Base-by-base conservation (phyloP, 2,113 vertebrate species). In the Pheucticus melanocephalus region DNA sequence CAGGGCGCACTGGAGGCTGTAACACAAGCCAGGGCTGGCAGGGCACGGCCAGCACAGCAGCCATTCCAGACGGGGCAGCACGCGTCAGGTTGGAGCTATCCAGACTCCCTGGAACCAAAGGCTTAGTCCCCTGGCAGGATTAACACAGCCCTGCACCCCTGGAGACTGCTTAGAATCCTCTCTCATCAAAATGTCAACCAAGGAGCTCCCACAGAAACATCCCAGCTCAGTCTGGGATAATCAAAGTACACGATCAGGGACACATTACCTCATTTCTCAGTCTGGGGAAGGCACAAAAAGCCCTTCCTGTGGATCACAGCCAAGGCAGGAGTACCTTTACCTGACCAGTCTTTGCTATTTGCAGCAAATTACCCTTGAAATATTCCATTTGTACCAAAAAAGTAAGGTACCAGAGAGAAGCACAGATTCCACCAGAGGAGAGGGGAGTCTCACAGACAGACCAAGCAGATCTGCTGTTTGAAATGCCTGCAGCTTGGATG, bases 81-180 rank as follows among this genome's bases (percentile, higher is more conserved):
- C 5, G 2, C 71, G 39, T 63, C 91, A 70, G 48, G 61, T 11
- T n/a, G 45, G 88, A 90, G 93, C 12, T 88, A 94, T 69, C 90
- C 79, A 94, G 88, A 95, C 90, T 85, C 79, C 44, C 90, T 94
- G 95, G 95, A 96, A 95, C 87, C 94, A 85, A 50, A 75, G 84
- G 86, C 91, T 96, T 69, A 92, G 87, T 53, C 16, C 61, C 50
- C 18, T 70, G 80, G 86, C 88, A 82, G 64, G 60, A 90, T 65
- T 61, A 79, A 63, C 50, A 27, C 65, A 85, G 85, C 54, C 73
- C 69, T 72, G 54, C 72, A 40, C 16, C 47, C 77, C 3, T 28
- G 7, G 59, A 77, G 45, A 44, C 47, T 30, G 59, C 60, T 25
- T 4, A 20, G 37, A 85, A 76, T 87, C 81, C 72, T 42, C 65